Conservation (phyloP, 1,140 invertebrate genomes). For the Nixonia krombeini region DNA sequence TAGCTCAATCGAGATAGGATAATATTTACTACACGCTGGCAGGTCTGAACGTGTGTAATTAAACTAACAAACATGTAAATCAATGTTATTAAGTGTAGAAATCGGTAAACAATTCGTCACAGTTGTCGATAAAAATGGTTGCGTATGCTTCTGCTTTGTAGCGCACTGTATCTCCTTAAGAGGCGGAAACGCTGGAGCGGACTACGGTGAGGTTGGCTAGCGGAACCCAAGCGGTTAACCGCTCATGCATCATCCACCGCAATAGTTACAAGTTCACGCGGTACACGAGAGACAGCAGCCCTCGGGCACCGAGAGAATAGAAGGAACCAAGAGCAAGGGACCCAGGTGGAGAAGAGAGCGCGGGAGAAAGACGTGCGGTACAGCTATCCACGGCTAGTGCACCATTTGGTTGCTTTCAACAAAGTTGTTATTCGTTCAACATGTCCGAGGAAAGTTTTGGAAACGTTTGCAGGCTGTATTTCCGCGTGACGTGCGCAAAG, state of each 20-base stretch:
- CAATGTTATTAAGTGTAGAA: too few relatives aligned
- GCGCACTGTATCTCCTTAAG: conserved; percentile 33
- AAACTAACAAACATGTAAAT: too few relatives aligned
- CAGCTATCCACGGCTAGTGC: conserved; percentile 33
- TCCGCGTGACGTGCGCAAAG: conserved; percentile 32
- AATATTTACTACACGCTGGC: too few relatives aligned
- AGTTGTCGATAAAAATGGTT: neutral
- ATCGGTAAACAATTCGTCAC: conserved; percentile 7
- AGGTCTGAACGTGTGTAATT: too few relatives aligned
- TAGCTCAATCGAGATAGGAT: too few relatives aligned
- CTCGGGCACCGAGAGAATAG: conserved; percentile 25
- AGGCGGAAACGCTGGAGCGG: conserved; percentile 49
- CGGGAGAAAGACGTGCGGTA: conserved; percentile 11
- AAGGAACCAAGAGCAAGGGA: conserved; percentile 30
- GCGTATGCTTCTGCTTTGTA: neutral
- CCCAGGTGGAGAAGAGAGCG: conserved; percentile 27
- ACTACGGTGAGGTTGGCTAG: conserved; percentile 26
- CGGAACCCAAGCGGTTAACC: conserved; percentile 56
- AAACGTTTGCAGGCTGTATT: conserved; percentile 33
- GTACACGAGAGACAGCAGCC: conserved; percentile 40
- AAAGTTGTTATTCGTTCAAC: conserved; percentile 53
- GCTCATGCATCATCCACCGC: conserved; percentile 61
- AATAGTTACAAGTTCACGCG: conserved; percentile 57
- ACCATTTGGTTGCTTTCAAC: conserved; percentile 55
- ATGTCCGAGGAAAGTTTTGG: conserved; percentile 33